These are phyloP conservation scores for Drosophila suboccidentalis DNA, from an alignment of 2,888 invertebrate genomes.

Conservation along the genomic window DNA sequence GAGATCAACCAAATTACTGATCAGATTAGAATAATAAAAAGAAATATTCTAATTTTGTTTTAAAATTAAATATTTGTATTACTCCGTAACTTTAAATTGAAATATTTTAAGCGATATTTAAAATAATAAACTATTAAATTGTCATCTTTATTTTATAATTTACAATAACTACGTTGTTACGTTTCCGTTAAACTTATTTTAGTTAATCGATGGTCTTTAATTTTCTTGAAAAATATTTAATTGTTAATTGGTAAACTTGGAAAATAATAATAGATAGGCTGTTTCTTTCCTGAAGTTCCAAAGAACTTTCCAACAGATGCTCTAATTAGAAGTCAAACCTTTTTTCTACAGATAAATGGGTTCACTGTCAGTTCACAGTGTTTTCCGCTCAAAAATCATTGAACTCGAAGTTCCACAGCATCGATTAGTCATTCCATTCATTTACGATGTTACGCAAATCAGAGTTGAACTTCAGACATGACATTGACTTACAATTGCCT, in stretches of 20 bases:
- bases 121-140: background rate
- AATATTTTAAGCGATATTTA: too few relatives aligned
- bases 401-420: constrained; percentile 40
- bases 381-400: constrained; percentile 33
- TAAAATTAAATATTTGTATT: too few relatives aligned
- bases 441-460: constrained; percentile 53
- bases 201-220: background rate
- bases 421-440: constrained; percentile 43
- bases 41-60: too few relatives aligned
- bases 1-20: too few relatives aligned
- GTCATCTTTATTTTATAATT: background rate
- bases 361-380: constrained; percentile 1
- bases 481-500: constrained; percentile 67
- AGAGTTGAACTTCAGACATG: constrained; percentile 57
- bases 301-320: background rate
- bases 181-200: too few relatives aligned
- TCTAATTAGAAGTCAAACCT: background rate
- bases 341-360: background rate
- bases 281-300: background rate
- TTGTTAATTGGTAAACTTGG: background rate
- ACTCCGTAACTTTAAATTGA: too few relatives aligned
- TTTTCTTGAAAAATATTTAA: background rate
- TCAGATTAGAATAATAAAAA: too few relatives aligned
- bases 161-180: too few relatives aligned
- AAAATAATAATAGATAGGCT: background rate